phyloP scores from a whole-genome alignment of 2,113 vertebrate species.

The Poeciliopsis turrubarensis region DNA sequence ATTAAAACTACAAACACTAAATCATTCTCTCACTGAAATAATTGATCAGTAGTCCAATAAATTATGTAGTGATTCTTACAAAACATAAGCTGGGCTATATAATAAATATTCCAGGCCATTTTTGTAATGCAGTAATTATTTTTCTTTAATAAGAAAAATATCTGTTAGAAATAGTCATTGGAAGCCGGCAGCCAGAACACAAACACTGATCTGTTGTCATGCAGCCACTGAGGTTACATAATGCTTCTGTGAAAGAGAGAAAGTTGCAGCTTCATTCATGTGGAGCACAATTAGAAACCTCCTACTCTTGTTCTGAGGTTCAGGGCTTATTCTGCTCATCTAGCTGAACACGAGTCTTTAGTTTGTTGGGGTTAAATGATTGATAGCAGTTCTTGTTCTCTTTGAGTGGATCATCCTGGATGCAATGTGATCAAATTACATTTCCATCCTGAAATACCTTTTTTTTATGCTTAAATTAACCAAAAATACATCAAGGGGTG shows the following conservation, averaged over 20 bases:
- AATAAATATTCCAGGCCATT: background rate
- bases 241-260: slow-evolving; percentile 12
- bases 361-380: background rate
- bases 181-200: background rate
- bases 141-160: background rate
- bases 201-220: background rate
- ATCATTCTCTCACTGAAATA: background rate
- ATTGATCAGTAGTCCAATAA: background rate
- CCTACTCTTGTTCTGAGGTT: slow-evolving; percentile 19
- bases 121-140: background rate
- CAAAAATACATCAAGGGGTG: background rate
- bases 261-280: slow-evolving; percentile 33
- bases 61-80: background rate
- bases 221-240: slow-evolving; percentile 33
- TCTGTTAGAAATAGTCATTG: no score
- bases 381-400: no score
- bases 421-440: background rate
- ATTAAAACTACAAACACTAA: background rate
- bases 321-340: background rate
- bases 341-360: background rate
- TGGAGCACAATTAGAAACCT: slow-evolving; percentile 35
- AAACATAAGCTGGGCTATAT: background rate
- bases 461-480: background rate
- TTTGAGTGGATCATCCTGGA: background rate
- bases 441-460: background rate